Evolutionary conservation across 1,140 invertebrate species (phyloP).

Genomic region (Phenacoccus solenopsis): DNA sequence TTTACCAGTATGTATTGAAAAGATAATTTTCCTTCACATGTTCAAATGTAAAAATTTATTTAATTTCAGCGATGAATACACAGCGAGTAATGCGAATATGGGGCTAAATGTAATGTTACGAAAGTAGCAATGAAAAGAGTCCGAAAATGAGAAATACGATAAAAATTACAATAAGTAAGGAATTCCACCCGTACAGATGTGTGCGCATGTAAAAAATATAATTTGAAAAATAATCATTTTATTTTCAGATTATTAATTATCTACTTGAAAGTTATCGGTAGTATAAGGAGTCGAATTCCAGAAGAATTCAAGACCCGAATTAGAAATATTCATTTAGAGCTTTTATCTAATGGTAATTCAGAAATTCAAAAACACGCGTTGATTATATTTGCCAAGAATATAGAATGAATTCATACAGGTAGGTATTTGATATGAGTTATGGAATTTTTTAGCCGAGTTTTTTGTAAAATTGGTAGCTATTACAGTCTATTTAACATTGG

Average conservation of each 20-base stretch:
- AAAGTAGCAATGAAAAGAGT: slow-evolving; percentile 7
- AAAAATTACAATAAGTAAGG: slow-evolving; percentile 21
- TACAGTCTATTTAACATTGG: neutral
- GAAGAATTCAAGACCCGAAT: slow-evolving; percentile 62
- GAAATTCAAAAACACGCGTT: slow-evolving; percentile 71
- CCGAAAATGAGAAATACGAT: neutral
- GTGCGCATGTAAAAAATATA: neutral
- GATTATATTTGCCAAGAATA: slow-evolving; percentile 41
- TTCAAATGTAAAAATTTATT: neutral
- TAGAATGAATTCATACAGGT: neutral
- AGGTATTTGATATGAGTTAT: neutral
- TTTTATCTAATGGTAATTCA: slow-evolving; percentile 56
- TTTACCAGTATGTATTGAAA: neutral
- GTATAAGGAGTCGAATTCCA: slow-evolving; percentile 66
- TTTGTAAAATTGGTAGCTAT: no score
- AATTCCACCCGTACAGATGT: neutral
- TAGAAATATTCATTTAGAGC: slow-evolving; percentile 57
- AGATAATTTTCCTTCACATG: neutral
- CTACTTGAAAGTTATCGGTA: slow-evolving; percentile 61
- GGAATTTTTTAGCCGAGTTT: no score
- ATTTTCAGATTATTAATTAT: slow-evolving; percentile 48
- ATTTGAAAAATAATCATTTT: slow-evolving; percentile 18
- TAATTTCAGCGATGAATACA: slow-evolving; percentile 18
- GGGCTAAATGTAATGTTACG: slow-evolving; percentile 18
- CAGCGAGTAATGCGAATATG: slow-evolving; percentile 19